Base-by-base conservation (phyloP, 2,113 vertebrate genomes). In the Pangasianodon hypophthalmus region DNA sequence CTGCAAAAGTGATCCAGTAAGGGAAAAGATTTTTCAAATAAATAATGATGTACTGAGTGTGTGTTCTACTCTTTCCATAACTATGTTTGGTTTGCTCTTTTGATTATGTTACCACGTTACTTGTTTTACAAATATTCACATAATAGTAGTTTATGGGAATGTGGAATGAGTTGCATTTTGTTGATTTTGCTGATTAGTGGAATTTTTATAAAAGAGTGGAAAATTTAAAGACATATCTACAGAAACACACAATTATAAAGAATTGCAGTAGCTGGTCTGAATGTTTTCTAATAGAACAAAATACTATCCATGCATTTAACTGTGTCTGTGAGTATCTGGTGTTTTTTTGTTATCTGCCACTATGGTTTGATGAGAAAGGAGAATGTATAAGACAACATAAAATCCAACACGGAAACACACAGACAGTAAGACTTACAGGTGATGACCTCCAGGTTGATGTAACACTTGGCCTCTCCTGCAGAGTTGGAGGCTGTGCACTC, bases 391-490 rank as follows among this genome's bases (percentile, higher is more conserved):
- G 21, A 62, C 37, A 60, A 37, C 5, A n/a, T 79, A 44, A 32
- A 54, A 44, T 19, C 10, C 0, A 7, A 19, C 37, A 87, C 50
- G 44, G 11, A 79, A 44, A 85, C 64, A 71, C 46, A 21, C 6
- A 44, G 48, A 54, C 24, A 60, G 71, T 13, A 54, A 44, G 9
- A 96, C 97, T 69, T 95, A 98, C 97, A 93, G 90, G 94, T 94
- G 91, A 93, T 92, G 88, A 98, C 95, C 44, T 96, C 96, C 95
- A 98, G 93, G 88, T 95, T 96, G 92, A 98, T 93, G 89, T 93
- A 95, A 94, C 97, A 98, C 83, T 26, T 93, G 87, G 96, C 93
- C 0, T 82, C 91, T 16, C 97, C 97, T 0, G 95, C 97, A 0
- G 79, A 6, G 91, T 98, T 98, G 84, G 84, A 93, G 84, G 97